Conservation (phyloP, 1,140 invertebrate genomes). For the Zaprionus ornatus region DNA sequence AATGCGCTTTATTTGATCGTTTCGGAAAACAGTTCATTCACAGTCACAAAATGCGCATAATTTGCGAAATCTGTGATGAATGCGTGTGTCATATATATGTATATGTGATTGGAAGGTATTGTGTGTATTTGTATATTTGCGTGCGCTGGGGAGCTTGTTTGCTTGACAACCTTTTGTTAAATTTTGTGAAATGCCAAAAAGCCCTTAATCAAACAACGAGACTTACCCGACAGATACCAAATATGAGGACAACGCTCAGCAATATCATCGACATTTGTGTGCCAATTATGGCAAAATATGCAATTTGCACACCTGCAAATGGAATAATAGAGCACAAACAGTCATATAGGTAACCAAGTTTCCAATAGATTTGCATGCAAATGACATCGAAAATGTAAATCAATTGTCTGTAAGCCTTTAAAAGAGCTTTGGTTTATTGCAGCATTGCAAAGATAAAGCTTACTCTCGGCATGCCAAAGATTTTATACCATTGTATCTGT, state of each 20-base stretch:
- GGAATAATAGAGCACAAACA: conserved; percentile 9
- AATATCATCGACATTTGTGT: conserved; percentile 89
- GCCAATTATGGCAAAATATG: conserved; percentile 89
- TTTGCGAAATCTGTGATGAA: conserved; percentile 57
- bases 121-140: background rate
- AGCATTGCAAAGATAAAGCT: no score
- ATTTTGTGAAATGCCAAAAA: conserved; percentile 49
- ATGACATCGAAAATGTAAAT: background rate
- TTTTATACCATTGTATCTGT: no score
- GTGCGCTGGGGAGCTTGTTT: background rate
- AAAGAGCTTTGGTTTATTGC: background rate
- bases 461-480: no score
- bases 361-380: background rate
- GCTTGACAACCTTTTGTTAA: conserved; percentile 24
- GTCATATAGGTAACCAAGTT: conserved; percentile 1
- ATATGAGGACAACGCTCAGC: conserved; percentile 87
- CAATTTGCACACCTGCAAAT: conserved; percentile 89
- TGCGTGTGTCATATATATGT: conserved; percentile 36
- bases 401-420: background rate
- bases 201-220: conserved; percentile 47
- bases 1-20: conserved; percentile 72
- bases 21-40: conserved; percentile 50
- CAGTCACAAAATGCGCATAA: conserved; percentile 60
- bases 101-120: background rate
- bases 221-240: conserved; percentile 89